Base-by-base conservation (phyloP, 1,140 invertebrate species). In the Portunus trituberculatus region DNA sequence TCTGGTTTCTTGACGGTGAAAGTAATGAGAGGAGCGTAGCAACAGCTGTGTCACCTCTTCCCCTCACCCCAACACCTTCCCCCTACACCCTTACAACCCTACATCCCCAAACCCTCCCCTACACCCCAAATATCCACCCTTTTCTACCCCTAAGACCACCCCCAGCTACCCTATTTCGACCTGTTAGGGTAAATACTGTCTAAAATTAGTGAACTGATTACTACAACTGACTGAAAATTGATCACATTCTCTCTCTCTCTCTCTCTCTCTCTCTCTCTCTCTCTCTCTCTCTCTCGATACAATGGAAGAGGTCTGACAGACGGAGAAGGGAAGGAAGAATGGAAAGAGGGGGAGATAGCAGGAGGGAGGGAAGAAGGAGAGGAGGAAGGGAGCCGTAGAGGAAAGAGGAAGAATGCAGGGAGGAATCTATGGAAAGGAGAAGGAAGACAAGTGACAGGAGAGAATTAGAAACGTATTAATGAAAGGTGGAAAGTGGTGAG, bases 181-280 rank as follows among this genome's bases (percentile, higher is more conserved):
- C 52, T 10, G 2, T 59, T 20, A 59, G 52, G 12, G 10, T 59
- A 12, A 59, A 59, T 59, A 10, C 52, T 59, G 52, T 10, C 16
- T 14, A 59, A 12, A 14, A 59, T 59, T 59, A 20, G 16, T 59
- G 12, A 2, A 59, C 8, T 59, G 52, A 59, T 59, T 12, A 59
- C 52, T 14, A 14, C 16, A 0, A 59, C 52, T 59, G 52, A 59
- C 52, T 59, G 52, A 20, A 14, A 20, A 59, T 20, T 59, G 52
- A 59, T 20, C 12, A 10, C 8, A 20, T 20, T 76, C 67, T 76
- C 67, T 76, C 67, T 76, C 67, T 76, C 67, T 76, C 67, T 76
- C 67, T 76, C 67, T 76, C 67, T 76, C 67, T 76, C 67, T 76
- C 67, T 76, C 67, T 76, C 67, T 76, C 67, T 76, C 67, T 76